Base-by-base conservation (phyloP, 2,888 invertebrate genomes). In the Melieria picta region DNA sequence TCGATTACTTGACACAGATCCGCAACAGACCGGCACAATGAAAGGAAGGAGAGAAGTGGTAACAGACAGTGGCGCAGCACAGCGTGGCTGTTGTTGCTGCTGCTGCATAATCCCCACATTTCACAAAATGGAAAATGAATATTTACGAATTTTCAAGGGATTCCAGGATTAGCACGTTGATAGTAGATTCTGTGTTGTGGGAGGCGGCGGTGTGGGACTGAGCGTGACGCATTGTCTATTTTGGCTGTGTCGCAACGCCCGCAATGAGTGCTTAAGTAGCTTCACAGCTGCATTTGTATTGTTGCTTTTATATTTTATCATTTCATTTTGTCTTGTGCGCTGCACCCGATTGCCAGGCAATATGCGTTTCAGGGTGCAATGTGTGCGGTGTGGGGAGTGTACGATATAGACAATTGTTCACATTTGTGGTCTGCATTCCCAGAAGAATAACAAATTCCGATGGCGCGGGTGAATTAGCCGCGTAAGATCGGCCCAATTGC, bases 91-190 rank as follows among this genome's bases (percentile, higher is more conserved):
- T 60, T 60, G 58, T 45, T 58, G 60, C 13, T 55, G 63, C n/a
- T 66, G 52, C 67, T 67, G 67, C 67, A 67, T 67, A 67, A 60
- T 72, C 57, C 66, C 46, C 64, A 50, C 62, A 71, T 67, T 71
- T 67, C 63, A 63, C 71, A 73, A 73, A 30, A 73, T 73, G 65
- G 70, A 67, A 71, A 73, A 73, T 73, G 71, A 70, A 70, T 69
- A 70, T 70, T 64, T 70, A 69, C 69, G 62, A 69, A 69, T 62
- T 62, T 69, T 56, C 62, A 56, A 30, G 45, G 62, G 69, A 62
- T 69, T 63, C 46, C 57, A 55, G 69, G 62, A 69, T 62, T 69
- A 69, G 61, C 48, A 58, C 61, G 58, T 60, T 67, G 67, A 67
- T 50, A 61, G 60, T 52, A 13, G 50, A 42, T 7, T 11, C 42